A percentile compares a stretch with the other conserved stretches of the same genome.
phyloP scores from a whole-genome alignment of 2,113 vertebrate species.

The Reinhardtius hippoglossoides region DNA sequence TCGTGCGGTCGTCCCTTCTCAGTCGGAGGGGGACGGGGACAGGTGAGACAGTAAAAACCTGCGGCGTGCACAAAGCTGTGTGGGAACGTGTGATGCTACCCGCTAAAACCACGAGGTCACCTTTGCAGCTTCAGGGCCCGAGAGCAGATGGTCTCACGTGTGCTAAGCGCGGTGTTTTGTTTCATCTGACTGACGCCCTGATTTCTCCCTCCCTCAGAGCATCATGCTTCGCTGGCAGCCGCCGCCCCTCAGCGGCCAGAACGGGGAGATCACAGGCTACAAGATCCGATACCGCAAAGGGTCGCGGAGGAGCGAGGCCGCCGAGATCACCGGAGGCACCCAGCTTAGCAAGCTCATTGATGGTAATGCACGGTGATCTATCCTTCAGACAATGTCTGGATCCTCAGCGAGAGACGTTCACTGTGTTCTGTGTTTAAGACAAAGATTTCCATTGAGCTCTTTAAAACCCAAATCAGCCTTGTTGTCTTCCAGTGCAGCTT shows the following conservation, averaged over 20 bases:
- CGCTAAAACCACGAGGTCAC: constrained; percentile 37
- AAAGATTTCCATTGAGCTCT: background rate
- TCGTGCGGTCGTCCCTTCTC: constrained; percentile 12
- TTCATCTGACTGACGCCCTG: background rate
- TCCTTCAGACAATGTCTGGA: background rate
- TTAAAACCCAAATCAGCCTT: background rate
- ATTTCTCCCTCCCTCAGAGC: constrained; percentile 78
- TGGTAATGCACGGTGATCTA: constrained; percentile 78
- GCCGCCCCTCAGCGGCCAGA: constrained; percentile 88
- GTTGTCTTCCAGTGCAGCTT: background rate
- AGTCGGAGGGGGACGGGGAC: background rate
- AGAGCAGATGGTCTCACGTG: background rate
- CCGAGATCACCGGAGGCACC: constrained; percentile 87
- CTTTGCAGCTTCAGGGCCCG: constrained; percentile 20
- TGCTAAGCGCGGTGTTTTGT: constrained; percentile 19
- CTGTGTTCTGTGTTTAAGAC: background rate
- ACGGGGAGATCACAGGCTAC: constrained; percentile 92
- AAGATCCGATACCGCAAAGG: constrained; percentile 96
- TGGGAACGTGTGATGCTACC: constrained; percentile 15
- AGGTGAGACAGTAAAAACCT: too few species aligned
- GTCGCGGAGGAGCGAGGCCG: constrained; percentile 91
- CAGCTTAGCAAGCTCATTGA: constrained; percentile 92
- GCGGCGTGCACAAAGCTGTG: background rate
- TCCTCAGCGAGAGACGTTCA: background rate
- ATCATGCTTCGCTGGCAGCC: constrained; percentile 95